phyloP scores from a whole-genome alignment of 2,888 invertebrate genomes.

The Agrochola lota region DNA sequence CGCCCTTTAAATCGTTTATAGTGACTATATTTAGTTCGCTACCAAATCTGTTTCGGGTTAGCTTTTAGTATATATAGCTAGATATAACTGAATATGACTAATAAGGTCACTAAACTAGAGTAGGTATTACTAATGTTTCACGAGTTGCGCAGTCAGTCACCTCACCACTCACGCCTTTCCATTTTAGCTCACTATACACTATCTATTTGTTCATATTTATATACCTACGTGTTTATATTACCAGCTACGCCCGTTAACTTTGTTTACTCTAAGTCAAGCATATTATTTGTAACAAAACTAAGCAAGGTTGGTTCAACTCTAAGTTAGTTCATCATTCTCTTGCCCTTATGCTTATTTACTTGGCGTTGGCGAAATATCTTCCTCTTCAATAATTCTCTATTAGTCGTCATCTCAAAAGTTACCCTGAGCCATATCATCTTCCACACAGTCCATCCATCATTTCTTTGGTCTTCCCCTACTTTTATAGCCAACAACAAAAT shows the following conservation, averaged over 20 bases:
- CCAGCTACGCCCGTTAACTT: neutral
- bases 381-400: neutral
- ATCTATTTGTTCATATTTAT: neutral
- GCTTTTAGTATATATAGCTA: neutral
- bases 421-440: neutral
- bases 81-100: neutral
- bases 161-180: constrained; percentile 47
- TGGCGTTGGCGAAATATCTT: fast-evolving
- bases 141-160: constrained; percentile 17
- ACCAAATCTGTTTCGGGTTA: neutral
- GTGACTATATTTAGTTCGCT: no score
- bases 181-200: constrained; percentile 34
- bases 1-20: no score
- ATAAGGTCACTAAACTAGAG: constrained; percentile 33
- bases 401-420: neutral
- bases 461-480: neutral
- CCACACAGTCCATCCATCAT: neutral
- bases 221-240: neutral
- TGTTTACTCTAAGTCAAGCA: neutral
- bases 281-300: neutral
- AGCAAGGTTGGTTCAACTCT: neutral
- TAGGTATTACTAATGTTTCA: constrained; percentile 12
- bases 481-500: neutral
- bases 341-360: neutral
- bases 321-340: neutral